Evolutionary conservation across 2,888 invertebrate species (phyloP), one percentile per base, ranked within the genome.

Genomic region (Yponomeuta cagnagella): DNA sequence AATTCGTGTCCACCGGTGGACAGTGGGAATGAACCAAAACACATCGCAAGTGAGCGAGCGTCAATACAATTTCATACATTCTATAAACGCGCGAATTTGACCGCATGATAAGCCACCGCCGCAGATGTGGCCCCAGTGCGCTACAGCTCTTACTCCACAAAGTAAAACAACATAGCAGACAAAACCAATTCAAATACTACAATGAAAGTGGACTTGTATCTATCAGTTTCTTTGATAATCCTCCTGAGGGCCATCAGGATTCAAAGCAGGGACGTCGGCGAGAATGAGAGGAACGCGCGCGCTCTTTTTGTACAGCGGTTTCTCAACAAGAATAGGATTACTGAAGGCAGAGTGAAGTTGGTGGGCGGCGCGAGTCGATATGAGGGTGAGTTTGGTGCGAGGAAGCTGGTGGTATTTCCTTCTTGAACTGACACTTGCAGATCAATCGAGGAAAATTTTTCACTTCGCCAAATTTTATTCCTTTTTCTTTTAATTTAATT

Each of bases 321-420:
- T 76, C 88, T 96, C 74, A 96, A 95, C 77, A 93, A 94, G 72
- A 87, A 95, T 73, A 95, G 95, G 80, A 94, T 95, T 82, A 93
- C 94, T 75, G 96, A 97, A 77, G 97, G 96, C 10, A 95, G 94
- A 72, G 82, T 97, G 30, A 95, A 95, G 75, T 88, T 97, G 9
- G 92, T 95, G 0, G 96, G 96, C 31, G 96, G 96, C 6, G 82
- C 93, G 31, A 93, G 88, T 70, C 93, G 94, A 78, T 94, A 93
- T 82, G 96, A 97, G 94, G 97, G 97, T 96, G 91, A 85, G 77
- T 58, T 58, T 15, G 52, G 52, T 15, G 15, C 1, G 15, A 5
- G 15, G 12, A 12, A 2, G 15, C 52, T 58, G 12, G 52, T 58
- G 15, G 15, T 15, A 5, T 58, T 58, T 15, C 15, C 6, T 15